Evolutionary conservation across 2,888 invertebrate genomes (phyloP).

Genomic region (Chromoteleia sp.): DNA sequence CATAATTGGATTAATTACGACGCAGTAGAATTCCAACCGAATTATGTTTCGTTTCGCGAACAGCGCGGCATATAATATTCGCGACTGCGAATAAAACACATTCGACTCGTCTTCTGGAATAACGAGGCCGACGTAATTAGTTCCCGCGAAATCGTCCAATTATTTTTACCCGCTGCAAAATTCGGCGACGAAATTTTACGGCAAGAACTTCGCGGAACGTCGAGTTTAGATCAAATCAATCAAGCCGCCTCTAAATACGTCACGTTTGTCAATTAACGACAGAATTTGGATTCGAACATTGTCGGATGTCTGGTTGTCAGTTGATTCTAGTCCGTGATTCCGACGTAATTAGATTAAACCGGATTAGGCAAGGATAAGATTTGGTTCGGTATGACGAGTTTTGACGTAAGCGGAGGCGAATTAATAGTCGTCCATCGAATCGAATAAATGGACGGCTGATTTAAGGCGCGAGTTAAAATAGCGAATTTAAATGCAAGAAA

Average conservation of each 20-base stretch:
- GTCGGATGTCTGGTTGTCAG: no score
- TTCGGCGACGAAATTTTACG: neutral
- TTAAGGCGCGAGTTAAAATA: no score
- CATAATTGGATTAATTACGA: constrained; percentile 15
- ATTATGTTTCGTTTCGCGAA: constrained; percentile 11
- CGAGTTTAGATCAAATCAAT: constrained; percentile 1
- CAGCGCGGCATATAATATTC: neutral
- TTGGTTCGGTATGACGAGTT: neutral
- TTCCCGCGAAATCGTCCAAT: neutral
- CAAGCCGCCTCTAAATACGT: neutral
- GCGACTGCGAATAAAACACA: neutral
- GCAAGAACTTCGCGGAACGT: neutral
- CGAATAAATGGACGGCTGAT: no score
- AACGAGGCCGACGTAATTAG: constrained; percentile 10
- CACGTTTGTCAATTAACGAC: neutral
- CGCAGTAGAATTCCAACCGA: neutral
- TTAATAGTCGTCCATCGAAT: no score
- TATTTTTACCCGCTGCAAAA: neutral
- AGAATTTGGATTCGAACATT: neutral
- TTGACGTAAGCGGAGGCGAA: neutral
- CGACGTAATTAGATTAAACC: neutral
- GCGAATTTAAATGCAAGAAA: no score
- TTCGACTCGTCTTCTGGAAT: neutral
- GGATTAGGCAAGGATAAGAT: no score
- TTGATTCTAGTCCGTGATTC: no score